Evolutionary conservation across 2,113 vertebrate genomes (phyloP).

Genomic region (Cepphus grylle): DNA sequence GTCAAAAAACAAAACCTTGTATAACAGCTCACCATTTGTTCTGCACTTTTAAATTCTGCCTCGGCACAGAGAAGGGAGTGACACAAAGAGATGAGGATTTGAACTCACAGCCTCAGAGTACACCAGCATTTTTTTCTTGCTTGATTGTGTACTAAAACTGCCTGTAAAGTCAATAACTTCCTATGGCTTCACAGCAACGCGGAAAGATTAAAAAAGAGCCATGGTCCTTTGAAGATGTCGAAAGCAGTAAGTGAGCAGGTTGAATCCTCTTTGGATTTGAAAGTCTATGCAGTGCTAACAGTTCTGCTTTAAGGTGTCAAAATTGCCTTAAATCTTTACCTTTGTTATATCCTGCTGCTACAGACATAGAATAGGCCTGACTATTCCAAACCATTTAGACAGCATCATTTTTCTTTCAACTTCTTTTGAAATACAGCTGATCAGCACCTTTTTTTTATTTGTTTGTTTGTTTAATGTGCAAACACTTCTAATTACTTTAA

Average conservation of each 20-base stretch:
- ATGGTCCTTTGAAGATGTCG: slow-evolving; percentile 74
- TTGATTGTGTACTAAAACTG: slow-evolving; percentile 68
- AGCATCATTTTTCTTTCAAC: slow-evolving; percentile 45
- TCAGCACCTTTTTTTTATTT: not conserved
- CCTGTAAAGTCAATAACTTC: slow-evolving; percentile 75
- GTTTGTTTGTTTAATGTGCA: not conserved
- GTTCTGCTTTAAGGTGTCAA: slow-evolving; percentile 73
- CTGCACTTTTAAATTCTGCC: slow-evolving; percentile 43
- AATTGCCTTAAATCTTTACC: slow-evolving; percentile 75
- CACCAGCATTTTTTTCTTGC: slow-evolving; percentile 36
- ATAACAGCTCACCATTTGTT: slow-evolving; percentile 12
- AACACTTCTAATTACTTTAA: slow-evolving; percentile 38
- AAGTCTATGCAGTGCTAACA: slow-evolving; percentile 60
- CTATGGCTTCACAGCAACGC: slow-evolving; percentile 68
- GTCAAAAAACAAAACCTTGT: not conserved
- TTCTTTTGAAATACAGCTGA: slow-evolving; percentile 46
- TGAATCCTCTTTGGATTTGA: slow-evolving; percentile 77
- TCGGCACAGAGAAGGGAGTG: not conserved
- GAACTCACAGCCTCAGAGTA: slow-evolving; percentile 65
- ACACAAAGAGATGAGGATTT: slow-evolving; percentile 63
- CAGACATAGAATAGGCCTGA: slow-evolving; percentile 16
- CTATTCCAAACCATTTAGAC: slow-evolving; percentile 45
- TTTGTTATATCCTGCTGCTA: slow-evolving; percentile 69
- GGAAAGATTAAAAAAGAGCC: slow-evolving; percentile 72
- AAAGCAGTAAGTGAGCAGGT: slow-evolving; percentile 76